Conservation (phyloP, 2,888 invertebrate genomes). For the Limnephilus lunatus region DNA sequence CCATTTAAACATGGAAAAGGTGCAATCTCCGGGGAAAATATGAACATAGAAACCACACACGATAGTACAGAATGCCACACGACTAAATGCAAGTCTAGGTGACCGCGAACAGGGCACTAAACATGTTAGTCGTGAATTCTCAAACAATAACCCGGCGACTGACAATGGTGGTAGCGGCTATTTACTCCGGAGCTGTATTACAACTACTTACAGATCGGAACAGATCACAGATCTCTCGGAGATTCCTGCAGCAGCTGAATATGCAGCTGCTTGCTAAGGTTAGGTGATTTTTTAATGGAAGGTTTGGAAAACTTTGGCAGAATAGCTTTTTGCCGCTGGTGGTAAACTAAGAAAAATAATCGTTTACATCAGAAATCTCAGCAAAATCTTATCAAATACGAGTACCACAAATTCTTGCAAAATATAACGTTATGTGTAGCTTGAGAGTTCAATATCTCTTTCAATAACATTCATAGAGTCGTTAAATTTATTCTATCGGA, state of each 20-base stretch:
- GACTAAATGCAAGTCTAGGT: not conserved
- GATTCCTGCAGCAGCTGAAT: not conserved
- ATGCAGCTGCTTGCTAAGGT: not conserved
- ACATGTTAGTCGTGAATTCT: slow-evolving; percentile 45
- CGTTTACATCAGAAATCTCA: no score
- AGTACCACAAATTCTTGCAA: no score
- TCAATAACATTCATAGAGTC: no score
- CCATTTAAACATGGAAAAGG: not conserved
- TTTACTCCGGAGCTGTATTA: not conserved
- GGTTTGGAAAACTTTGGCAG: not conserved
- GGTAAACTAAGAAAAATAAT: no score
- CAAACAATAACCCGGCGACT: slow-evolving; percentile 51
- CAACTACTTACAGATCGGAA: not conserved
- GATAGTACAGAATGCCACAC: not conserved
- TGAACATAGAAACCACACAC: not conserved
- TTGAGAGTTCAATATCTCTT: no score
- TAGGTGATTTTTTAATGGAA: not conserved
- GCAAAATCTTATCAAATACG: no score
- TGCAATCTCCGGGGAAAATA: not conserved
- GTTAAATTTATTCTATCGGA: no score
- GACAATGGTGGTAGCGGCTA: slow-evolving; percentile 21
- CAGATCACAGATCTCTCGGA: not conserved
- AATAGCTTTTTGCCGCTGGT: not conserved
- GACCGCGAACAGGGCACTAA: slow-evolving; percentile 32
- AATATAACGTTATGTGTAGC: no score